Base-by-base conservation (phyloP, 2,888 invertebrate genomes). In the Syritta pipiens region DNA sequence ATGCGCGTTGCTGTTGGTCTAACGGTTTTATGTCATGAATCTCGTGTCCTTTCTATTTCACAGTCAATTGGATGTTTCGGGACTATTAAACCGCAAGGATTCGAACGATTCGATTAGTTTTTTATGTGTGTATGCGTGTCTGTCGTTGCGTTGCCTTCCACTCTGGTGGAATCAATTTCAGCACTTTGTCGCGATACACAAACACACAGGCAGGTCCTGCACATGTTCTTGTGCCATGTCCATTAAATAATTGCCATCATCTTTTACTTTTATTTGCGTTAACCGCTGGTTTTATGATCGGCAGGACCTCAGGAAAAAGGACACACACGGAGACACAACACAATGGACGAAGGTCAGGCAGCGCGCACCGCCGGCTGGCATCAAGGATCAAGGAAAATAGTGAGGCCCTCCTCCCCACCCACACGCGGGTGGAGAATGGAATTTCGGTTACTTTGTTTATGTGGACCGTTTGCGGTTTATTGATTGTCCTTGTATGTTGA, bases 211-310 rank as follows among this genome's bases (percentile, higher is more conserved):
- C 12, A 4, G 22, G 30, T 26, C 19, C 9, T 46, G 24, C 22
- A 62, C 17, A 55, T 35, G 20, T 19, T 60, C 10, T 19, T 37
- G 28, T 37, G 4, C 53, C 42, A 55, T 60, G 49, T 7, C 55
- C 62, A 69, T 69, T 69, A 76, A 69, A 76, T 76, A 68, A 76
- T 69, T 76, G 75, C 69, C 62, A 68, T 69, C 53, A 57, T 62
- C 69, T 55, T 55, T 75, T 48, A 60, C 40, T 67, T 67, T 49
- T 60, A 49, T 72, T 63, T 55, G 30, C 48, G 44, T 71, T 32
- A 53, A 65, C 53, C 53, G 55, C 14, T 44, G 53, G 53, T 53
- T 65, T 65, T 55, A 65, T 65, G 46, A 32, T 17, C 22, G 42
- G 35, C 26, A 26, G 32, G 32, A 24, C 51, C 22, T 42, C 26